A percentile compares a stretch with the other conserved stretches of the same genome.
Conservation (phyloP, 2,888 invertebrate species). For the Lasioglossum malachurum region DNA sequence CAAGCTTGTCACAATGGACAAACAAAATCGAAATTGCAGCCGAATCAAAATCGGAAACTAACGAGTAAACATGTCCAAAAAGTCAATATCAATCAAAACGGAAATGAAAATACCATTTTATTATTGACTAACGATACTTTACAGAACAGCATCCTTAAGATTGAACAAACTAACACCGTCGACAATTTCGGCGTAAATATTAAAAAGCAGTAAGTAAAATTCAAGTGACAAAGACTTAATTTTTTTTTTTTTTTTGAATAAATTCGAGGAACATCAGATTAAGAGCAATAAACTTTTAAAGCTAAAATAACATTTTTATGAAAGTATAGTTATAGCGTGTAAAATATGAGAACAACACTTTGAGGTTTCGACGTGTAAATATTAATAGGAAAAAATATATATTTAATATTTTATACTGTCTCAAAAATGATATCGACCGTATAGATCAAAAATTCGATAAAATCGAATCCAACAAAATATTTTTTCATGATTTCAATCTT, state of each 20-base stretch:
- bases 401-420: constrained; percentile 47
- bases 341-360: constrained; percentile 29
- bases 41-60: constrained; percentile 63
- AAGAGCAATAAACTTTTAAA: constrained; percentile 40
- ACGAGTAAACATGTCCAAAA: constrained; percentile 75
- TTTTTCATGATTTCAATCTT: constrained; percentile 45
- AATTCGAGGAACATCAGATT: constrained; percentile 27
- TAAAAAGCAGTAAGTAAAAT: constrained; percentile 51
- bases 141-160: constrained; percentile 73
- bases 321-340: constrained; percentile 21
- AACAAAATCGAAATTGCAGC: constrained; percentile 50
- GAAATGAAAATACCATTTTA: constrained; percentile 78
- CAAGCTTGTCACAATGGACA: constrained; percentile 39
- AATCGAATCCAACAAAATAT: constrained; percentile 41
- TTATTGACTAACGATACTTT: constrained; percentile 74
- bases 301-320: neutral
- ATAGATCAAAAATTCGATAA: constrained; percentile 23
- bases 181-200: constrained; percentile 61
- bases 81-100: constrained; percentile 76
- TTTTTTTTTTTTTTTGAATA: constrained; percentile 20
- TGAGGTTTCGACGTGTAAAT: constrained; percentile 48
- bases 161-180: constrained; percentile 68
- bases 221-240: constrained; percentile 18
- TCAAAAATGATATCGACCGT: constrained; percentile 20
- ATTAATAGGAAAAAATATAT: constrained; percentile 40